Conservation (phyloP, 2,113 vertebrate genomes). For the Alosa alosa region DNA sequence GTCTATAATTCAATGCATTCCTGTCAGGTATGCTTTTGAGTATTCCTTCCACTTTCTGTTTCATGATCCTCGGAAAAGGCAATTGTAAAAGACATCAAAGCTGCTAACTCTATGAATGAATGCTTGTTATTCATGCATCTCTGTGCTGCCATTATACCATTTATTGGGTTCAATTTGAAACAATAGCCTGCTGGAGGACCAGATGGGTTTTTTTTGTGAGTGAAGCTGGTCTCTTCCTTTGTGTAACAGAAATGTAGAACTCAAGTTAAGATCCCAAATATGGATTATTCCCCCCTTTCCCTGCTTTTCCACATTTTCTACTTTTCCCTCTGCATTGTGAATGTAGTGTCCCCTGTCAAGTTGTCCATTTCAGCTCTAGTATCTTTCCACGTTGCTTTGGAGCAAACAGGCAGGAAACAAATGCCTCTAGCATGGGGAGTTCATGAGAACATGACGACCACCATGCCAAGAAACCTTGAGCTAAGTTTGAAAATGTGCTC, state of each 20-base stretch:
- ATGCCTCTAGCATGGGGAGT: not conserved
- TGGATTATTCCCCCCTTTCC: not conserved
- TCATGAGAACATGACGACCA: no score
- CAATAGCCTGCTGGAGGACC: not conserved
- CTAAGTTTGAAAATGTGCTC: not conserved
- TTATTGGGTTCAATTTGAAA: not conserved
- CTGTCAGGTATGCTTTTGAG: conserved; percentile 6
- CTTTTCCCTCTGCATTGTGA: not conserved
- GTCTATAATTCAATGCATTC: not conserved
- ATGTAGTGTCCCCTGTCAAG: not conserved
- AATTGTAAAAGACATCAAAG: conserved; percentile 16
- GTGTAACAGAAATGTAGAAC: not conserved
- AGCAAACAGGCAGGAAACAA: not conserved
- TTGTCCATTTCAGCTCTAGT: not conserved
- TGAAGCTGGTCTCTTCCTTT: not conserved
- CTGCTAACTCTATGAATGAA: not conserved
- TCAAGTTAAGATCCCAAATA: not conserved
- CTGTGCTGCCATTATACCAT: not conserved
- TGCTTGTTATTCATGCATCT: conserved; percentile 16
- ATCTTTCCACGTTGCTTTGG: not conserved
- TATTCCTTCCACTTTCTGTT: conserved; percentile 1
- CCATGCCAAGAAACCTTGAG: not conserved
- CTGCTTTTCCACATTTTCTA: not conserved
- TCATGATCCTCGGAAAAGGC: not conserved
- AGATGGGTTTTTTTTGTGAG: not conserved